These are phyloP conservation scores for Agrochola lychnidis DNA, from an alignment of 2,888 invertebrate genomes.

Conservation along the genomic window DNA sequence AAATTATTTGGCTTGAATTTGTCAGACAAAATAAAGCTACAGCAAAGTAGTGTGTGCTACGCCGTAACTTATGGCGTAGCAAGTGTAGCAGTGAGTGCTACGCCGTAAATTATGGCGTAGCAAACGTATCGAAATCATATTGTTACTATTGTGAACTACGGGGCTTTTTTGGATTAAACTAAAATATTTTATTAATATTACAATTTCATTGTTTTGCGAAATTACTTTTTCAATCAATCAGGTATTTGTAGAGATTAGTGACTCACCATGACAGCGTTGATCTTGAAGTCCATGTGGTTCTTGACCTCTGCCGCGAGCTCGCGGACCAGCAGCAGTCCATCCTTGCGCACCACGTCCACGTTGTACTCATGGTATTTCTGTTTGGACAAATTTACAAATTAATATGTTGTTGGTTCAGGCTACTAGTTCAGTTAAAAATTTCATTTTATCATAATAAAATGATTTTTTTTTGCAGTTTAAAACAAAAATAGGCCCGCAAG, in stretches of 20 bases:
- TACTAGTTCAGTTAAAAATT: background rate
- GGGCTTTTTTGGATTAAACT: background rate
- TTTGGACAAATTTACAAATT: slow-evolving; percentile 66
- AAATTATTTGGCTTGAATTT: background rate
- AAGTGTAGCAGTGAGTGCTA: slow-evolving; percentile 12
- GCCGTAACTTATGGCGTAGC: background rate
- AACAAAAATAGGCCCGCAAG: background rate
- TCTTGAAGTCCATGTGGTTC: slow-evolving; percentile 98
- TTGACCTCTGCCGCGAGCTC: slow-evolving; percentile 97
- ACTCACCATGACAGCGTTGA: slow-evolving; percentile 95
- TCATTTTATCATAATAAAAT: too few species aligned
- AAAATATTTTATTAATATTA: background rate
- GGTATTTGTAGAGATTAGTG: background rate
- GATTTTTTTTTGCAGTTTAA: too few species aligned
- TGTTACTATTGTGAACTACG: background rate
- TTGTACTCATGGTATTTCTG: slow-evolving; percentile 96
- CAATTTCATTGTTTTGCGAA: background rate
- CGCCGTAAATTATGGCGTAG: slow-evolving; percentile 23
- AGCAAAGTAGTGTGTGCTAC: background rate
- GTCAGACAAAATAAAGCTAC: background rate
- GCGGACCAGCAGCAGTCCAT: slow-evolving; percentile 95
- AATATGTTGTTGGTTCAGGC: background rate
- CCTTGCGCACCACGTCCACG: slow-evolving; percentile 95
- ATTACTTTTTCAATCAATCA: background rate
- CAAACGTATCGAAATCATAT: background rate